phyloP scores from a whole-genome alignment of 2,113 vertebrate species.

The Anguilla rostrata region DNA sequence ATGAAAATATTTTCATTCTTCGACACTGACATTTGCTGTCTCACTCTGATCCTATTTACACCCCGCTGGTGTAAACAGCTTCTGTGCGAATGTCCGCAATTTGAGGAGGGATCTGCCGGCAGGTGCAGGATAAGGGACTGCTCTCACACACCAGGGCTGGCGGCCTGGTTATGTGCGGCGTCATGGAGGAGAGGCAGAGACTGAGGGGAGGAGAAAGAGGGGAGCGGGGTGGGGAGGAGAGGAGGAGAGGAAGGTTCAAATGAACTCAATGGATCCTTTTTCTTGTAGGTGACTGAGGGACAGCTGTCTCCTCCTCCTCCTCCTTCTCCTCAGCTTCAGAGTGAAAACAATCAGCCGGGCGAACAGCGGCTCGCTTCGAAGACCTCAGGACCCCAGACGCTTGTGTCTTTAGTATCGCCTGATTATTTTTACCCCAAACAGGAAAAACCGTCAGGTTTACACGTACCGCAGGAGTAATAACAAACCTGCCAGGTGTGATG shows the following conservation, averaged over 20 bases:
- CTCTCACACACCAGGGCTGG: not conserved
- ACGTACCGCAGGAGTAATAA: constrained; percentile 54
- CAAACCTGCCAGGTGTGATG: constrained; percentile 62
- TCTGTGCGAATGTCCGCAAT: constrained; percentile 65
- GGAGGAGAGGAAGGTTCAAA: not conserved
- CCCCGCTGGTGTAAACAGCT: constrained; percentile 78
- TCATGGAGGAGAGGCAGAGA: not conserved
- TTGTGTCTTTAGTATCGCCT: constrained; percentile 42
- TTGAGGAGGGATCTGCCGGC: constrained; percentile 44
- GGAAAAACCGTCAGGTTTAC: constrained; percentile 50
- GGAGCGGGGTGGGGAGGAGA: not conserved
- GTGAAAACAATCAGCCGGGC: constrained; percentile 54
- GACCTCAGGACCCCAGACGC: constrained; percentile 43
- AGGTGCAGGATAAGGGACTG: constrained; percentile 53
- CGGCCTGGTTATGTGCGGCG: not conserved
- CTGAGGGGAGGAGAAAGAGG: constrained; percentile 15
- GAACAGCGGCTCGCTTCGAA: constrained; percentile 29
- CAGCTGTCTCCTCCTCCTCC: constrained; percentile 30
- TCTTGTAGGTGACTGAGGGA: not conserved
- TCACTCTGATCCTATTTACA: constrained; percentile 74
- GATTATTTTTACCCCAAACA: constrained; percentile 71
- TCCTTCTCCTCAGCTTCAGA: constrained; percentile 41
- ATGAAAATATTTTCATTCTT: constrained; percentile 93
- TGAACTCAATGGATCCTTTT: not conserved
- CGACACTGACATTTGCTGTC: constrained; percentile 75